Evolutionary conservation across 2,888 invertebrate species (phyloP).

Genomic region (Cantharis rustica): DNA sequence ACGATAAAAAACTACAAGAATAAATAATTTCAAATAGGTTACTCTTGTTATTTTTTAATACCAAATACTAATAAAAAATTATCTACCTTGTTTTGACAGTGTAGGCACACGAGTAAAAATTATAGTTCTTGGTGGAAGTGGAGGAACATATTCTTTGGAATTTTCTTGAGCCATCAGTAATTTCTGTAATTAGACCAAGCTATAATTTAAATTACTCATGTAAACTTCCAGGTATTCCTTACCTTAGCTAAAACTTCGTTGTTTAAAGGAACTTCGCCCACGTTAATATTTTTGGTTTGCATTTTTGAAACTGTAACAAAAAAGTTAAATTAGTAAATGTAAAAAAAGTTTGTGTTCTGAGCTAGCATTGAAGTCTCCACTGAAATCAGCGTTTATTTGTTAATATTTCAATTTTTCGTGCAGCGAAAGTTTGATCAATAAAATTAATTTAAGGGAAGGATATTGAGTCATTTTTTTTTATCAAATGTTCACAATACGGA

Average conservation of each 20-base stretch:
- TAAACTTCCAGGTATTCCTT: not conserved
- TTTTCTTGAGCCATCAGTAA: not conserved
- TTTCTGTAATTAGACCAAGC: not conserved
- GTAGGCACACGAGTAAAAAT: not conserved
- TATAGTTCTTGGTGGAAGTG: not conserved
- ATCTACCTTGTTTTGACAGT: not conserved
- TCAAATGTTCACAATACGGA: not conserved
- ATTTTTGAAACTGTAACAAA: constrained; percentile 53
- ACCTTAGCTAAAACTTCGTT: constrained; percentile 32
- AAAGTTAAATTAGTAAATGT: constrained; percentile 29
- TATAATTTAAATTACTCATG: not conserved
- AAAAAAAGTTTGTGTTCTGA: not conserved
- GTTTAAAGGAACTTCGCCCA: constrained; percentile 58
- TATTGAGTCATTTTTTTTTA: not conserved
- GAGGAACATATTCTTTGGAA: not conserved
- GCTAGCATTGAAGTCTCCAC: not conserved
- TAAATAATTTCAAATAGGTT: not conserved
- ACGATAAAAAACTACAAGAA: not conserved
- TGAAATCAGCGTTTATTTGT: not conserved
- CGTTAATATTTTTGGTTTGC: constrained; percentile 68
- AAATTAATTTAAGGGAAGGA: not conserved
- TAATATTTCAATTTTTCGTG: not conserved
- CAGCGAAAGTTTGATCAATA: not conserved
- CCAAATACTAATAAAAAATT: not conserved
- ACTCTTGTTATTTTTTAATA: not conserved